Percentiles rank a stretch among this genome's conserved stretches.
Conservation (phyloP, 2,113 vertebrate genomes). For the Gambusia holbrooki region DNA sequence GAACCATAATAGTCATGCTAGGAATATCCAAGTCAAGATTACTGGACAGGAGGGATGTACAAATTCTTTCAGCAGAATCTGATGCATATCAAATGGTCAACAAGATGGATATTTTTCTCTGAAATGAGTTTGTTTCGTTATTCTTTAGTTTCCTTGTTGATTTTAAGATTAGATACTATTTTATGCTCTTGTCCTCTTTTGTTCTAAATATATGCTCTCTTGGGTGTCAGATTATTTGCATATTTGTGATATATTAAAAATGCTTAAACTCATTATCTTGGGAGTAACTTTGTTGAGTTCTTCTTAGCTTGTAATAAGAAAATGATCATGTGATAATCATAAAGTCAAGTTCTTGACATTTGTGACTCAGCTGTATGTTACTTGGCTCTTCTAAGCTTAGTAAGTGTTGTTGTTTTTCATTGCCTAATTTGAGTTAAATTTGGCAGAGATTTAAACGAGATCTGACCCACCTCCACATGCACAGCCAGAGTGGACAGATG, state of each 20-base stretch:
- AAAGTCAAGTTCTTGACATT: constrained; percentile 30
- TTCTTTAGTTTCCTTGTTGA: too few species aligned
- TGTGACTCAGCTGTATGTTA: constrained; percentile 17
- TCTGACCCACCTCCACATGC: constrained; percentile 41
- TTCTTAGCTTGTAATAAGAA: constrained; percentile 9
- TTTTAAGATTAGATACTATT: not conserved
- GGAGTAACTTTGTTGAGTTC: not conserved
- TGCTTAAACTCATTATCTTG: not conserved
- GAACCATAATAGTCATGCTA: too few species aligned
- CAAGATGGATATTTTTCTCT: too few species aligned
- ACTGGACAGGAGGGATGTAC: too few species aligned
- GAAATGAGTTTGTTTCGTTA: too few species aligned
- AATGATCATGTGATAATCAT: constrained; percentile 11
- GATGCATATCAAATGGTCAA: too few species aligned
- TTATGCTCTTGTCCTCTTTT: not conserved
- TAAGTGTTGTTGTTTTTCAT: constrained; percentile 13
- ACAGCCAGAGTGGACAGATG: constrained; percentile 62
- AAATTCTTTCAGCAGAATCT: too few species aligned
- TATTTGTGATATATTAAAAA: too few species aligned
- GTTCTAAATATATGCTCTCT: too few species aligned
- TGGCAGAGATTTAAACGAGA: constrained; percentile 57
- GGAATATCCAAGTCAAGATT: too few species aligned
- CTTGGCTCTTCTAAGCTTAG: constrained; percentile 14
- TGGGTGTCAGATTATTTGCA: too few species aligned
- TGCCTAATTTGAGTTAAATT: constrained; percentile 48